A percentile compares a stretch with the other conserved stretches of the same genome.
phyloP scores from a whole-genome alignment of 1,140 invertebrate species.

The Drosophila nikananu region DNA sequence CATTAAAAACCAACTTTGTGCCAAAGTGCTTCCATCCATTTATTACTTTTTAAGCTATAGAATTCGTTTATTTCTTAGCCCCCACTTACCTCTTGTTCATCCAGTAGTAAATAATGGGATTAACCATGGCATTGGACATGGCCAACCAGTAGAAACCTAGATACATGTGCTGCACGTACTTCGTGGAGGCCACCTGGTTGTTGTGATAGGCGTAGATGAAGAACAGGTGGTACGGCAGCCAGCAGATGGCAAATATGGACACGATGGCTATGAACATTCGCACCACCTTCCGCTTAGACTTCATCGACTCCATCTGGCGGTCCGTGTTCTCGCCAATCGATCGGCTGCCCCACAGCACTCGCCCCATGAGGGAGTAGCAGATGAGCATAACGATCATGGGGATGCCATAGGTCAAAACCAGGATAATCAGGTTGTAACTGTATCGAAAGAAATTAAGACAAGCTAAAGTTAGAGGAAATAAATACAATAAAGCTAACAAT shows the following conservation, averaged over 20 bases:
- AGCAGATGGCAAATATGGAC: conserved; percentile 94
- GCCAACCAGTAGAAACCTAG: conserved; percentile 96
- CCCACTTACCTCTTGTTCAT: conserved; percentile 91
- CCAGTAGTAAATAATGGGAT: conserved; percentile 96
- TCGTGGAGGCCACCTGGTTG: conserved; percentile 89
- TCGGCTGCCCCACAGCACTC: conserved; percentile 90
- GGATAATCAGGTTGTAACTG: conserved; percentile 95
- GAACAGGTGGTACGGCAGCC: conserved; percentile 95
- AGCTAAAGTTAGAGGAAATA: background rate
- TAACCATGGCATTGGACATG: conserved; percentile 96
- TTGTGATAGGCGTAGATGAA: conserved; percentile 94
- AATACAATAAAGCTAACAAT: no score
- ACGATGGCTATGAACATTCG: conserved; percentile 86
- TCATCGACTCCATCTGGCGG: conserved; percentile 93
- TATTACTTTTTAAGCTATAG: background rate
- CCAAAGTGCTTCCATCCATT: background rate
- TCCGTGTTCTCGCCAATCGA: conserved; percentile 96
- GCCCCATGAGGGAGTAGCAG: conserved; percentile 94
- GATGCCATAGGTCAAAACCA: conserved; percentile 95
- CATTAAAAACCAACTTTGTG: background rate
- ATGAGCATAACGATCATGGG: conserved; percentile 95
- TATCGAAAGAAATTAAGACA: conserved; percentile 34
- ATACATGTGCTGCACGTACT: conserved; percentile 93
- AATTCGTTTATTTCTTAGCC: background rate
- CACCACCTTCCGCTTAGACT: conserved; percentile 94